These are phyloP conservation scores for Graptemys geographica DNA, from an alignment of 2,797 vertebrate genomes.

Conservation along the genomic window DNA sequence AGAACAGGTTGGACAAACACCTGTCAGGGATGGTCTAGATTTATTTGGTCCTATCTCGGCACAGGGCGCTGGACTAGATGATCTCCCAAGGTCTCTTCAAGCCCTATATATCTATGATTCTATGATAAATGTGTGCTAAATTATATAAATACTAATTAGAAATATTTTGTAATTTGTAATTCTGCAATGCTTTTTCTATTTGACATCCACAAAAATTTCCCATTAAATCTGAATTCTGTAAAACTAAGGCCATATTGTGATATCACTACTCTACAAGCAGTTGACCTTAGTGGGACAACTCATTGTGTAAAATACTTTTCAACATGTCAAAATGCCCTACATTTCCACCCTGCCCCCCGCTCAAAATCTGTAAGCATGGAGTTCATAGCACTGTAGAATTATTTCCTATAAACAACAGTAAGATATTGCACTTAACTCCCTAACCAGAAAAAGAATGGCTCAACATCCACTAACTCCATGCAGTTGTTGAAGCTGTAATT, in stretches of 20 bases:
- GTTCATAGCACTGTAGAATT: not conserved
- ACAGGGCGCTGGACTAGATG: not conserved
- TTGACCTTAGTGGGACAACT: no score
- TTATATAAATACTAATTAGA: not conserved
- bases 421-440: constrained; percentile 31
- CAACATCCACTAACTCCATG: constrained; percentile 41
- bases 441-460: constrained; percentile 40
- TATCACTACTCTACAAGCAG: not conserved
- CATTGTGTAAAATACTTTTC: not conserved
- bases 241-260: not conserved
- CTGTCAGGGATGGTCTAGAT: no score
- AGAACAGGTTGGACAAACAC: no score
- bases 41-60: no score
- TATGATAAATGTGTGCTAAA: not conserved
- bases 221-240: not conserved
- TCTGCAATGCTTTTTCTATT: not conserved
- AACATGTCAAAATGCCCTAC: not conserved
- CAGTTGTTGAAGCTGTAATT: constrained; percentile 11
- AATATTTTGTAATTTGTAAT: not conserved
- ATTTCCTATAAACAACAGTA: constrained; percentile 35
- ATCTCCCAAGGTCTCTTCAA: not conserved
- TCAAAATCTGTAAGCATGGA: not conserved
- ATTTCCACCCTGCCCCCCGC: not conserved
- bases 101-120: not conserved
- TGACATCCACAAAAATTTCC: not conserved